Evolutionary conservation across 30 jellyfish, hydroid and myxozoan species (phyloP), one percentile per base, ranked within the genome.

Genomic region (Morbakka virulenta): DNA sequence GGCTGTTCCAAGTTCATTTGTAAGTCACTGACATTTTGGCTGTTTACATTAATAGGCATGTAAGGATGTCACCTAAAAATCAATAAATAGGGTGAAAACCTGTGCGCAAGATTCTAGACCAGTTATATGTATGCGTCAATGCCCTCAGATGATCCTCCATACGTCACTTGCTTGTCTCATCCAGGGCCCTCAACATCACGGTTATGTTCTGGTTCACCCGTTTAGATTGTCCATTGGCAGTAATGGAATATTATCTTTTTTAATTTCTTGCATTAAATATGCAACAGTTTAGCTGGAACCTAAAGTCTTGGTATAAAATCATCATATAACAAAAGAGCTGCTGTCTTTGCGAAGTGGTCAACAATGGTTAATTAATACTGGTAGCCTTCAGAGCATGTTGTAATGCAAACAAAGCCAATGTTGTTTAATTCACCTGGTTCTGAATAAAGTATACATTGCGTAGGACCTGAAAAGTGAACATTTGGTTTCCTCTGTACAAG

Each of bases 341-440:
- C 81, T 14, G 81, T 28, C 13, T 26, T 20, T 24, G 57, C 88
- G 62, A 69, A 81, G 34, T 81, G 79, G 35, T 69, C 93, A 4
- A 69, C 93, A 72, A 81, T 52, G 17, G 80, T 50, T 47, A 81
- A 65, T 20, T 69, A 53, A 31, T 81, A 81, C 33, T 70, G 63
- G 52, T 81, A 52, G 32, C 87, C 87, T 29, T 80, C 73, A 28
- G 87, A 50, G 67, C 89, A 29, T 23, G 63, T 51, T 67, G 33
- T 78, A 12, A 74, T 24, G 61, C 22, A 78, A 11, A 52, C 65
- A 32, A 51, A 74, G 28, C 61, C 86, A 57, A 74, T 74, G 30
- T 35, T 23, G 20, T 52, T 30, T 28, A 74, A 35, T 24, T 74
- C 86, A 77, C 52, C 61, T 27, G 67, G 65, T 13, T 52, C n/a